Evolutionary conservation across 2,797 vertebrate genomes (phyloP).

Genomic region (Strix occidentalis): DNA sequence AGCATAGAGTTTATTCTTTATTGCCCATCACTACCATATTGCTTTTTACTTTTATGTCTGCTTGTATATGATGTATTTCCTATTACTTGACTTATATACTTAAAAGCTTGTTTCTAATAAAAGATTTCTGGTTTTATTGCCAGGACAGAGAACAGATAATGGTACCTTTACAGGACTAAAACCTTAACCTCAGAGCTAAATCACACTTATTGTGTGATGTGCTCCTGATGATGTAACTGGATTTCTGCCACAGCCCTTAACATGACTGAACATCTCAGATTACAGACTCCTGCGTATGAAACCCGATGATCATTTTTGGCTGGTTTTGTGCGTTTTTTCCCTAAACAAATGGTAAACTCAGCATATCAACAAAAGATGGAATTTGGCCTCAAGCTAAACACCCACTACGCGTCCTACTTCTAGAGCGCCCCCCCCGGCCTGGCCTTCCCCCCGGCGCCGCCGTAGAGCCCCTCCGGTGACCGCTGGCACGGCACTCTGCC

Average conservation of each 20-base stretch:
- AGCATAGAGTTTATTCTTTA: neutral
- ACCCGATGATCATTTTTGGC: rapidly evolving
- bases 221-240: neutral
- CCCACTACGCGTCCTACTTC: rapidly evolving
- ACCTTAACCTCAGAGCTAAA: neutral
- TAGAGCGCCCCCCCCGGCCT: rapidly evolving
- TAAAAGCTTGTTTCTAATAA: constrained; percentile 17
- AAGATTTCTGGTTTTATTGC: neutral
- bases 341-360: neutral
- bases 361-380: rapidly evolving
- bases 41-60: neutral
- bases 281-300: neutral
- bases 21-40: neutral
- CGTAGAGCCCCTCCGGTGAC: too few species aligned
- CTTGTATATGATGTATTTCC: neutral
- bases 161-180: neutral
- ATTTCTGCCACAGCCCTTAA: neutral
- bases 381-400: neutral
- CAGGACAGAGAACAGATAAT: neutral
- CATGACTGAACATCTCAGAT: neutral
- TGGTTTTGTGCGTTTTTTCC: neutral
- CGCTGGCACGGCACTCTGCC: too few species aligned
- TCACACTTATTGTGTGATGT: neutral
- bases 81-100: neutral
- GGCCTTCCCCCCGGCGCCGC: too few species aligned